Percentiles rank a stretch among this genome's conserved stretches.
These are phyloP conservation scores for Hoplostethus atlanticus DNA, from an alignment of 2,797 vertebrate genomes.

Conservation along the genomic window DNA sequence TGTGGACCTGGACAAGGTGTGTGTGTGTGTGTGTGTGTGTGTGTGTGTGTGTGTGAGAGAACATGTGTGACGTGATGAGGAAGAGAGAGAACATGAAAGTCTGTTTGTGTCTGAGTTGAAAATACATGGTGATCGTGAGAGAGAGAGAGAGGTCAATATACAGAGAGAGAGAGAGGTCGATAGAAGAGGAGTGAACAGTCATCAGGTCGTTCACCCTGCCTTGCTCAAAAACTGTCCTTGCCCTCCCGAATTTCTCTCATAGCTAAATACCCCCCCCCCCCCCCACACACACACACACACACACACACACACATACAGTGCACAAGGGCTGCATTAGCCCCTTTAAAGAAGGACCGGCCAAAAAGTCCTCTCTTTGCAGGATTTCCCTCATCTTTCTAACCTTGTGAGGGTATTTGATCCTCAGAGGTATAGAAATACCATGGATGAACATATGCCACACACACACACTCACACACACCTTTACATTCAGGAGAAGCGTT, in stretches of 20 bases:
- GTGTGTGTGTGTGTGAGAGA: not conserved
- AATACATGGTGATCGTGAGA: not conserved
- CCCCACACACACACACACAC: not conserved
- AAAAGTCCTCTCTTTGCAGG: too few relatives aligned
- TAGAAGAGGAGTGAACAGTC: constrained; percentile 33
- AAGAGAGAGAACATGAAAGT: not conserved
- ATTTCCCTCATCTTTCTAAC: too few relatives aligned
- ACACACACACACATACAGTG: not conserved
- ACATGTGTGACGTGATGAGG: too few relatives aligned
- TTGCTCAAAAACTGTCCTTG: constrained; percentile 7
- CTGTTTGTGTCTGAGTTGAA: not conserved
- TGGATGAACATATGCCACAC: too few relatives aligned
- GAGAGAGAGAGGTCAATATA: not conserved
- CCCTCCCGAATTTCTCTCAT: not conserved
- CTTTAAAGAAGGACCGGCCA: too few relatives aligned
- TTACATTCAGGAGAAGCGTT: not conserved
- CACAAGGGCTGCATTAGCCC: not conserved
- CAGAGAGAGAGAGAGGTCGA: not conserved
- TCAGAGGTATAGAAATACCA: not conserved
- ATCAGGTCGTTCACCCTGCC: constrained; percentile 66
- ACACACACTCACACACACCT: not conserved
- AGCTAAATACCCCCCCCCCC: not conserved
- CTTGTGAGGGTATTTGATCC: not conserved
- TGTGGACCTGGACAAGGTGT: constrained; percentile 78
- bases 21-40: constrained; percentile 35